Conservation (phyloP, 1,140 invertebrate genomes). For the Oscheius sp. region DNA sequence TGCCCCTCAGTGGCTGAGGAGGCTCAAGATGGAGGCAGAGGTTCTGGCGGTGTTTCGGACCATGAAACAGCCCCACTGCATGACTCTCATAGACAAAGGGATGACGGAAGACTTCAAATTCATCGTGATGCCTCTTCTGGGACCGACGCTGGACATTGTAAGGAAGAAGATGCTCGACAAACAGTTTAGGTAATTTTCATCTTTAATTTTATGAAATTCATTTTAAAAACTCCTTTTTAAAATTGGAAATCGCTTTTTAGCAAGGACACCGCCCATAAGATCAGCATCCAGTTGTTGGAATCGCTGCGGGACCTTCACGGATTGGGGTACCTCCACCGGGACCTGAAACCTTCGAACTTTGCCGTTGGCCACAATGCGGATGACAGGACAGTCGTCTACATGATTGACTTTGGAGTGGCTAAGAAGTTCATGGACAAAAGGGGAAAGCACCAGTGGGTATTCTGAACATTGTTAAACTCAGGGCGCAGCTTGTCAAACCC, state of each 20-base stretch:
- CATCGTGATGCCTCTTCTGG: not conserved
- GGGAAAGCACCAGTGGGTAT: not conserved
- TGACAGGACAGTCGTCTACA: not conserved
- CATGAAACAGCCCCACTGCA: not conserved
- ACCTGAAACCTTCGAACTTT: not conserved
- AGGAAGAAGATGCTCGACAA: not conserved
- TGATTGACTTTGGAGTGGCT: slow-evolving; percentile 5
- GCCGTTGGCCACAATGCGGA: not conserved
- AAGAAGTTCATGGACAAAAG: not conserved
- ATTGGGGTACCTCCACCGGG: not conserved
- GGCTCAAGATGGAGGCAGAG: slow-evolving; percentile 10
- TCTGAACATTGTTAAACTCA: too few relatives aligned
- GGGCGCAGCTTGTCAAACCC: too few relatives aligned
- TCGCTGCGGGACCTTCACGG: not conserved
- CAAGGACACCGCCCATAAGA: not conserved
- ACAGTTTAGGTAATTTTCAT: too few relatives aligned
- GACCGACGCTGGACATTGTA: not conserved
- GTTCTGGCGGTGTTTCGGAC: not conserved
- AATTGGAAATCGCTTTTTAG: too few relatives aligned
- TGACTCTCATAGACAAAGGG: not conserved
- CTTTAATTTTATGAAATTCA: too few relatives aligned
- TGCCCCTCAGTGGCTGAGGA: not conserved
- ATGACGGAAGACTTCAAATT: not conserved
- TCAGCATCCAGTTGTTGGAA: not conserved
- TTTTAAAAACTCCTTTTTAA: too few relatives aligned